Evolutionary conservation across 2,888 invertebrate species (phyloP).

Genomic region (Hydriomena furcata): DNA sequence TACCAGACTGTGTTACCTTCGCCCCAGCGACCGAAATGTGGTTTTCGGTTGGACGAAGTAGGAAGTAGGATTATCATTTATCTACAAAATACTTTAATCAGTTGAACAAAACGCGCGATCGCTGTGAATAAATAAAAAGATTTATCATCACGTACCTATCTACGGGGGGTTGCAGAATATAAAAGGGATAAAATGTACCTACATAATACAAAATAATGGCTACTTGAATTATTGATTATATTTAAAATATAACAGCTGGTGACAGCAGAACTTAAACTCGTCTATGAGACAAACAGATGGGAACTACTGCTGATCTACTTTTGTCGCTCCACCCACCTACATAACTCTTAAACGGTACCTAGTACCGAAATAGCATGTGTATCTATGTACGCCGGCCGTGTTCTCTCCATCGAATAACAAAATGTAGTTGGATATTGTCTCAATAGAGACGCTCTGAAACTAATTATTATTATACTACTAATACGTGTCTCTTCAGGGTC

Average conservation of each 20-base stretch:
- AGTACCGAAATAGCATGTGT: conserved; percentile 19
- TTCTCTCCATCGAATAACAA: not conserved
- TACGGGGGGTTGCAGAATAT: not conserved
- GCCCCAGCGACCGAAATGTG: too few species aligned
- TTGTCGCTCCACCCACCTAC: conserved; percentile 19
- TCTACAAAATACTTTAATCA: not conserved
- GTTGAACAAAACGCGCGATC: not conserved
- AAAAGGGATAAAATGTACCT: too few species aligned
- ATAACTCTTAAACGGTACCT: conserved; percentile 18
- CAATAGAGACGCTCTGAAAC: not conserved
- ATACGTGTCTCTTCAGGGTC: too few species aligned
- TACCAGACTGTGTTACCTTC: too few species aligned
- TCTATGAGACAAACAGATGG: not conserved
- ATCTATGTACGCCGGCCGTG: not conserved
- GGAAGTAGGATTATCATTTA: too few species aligned
- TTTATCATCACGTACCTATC: not conserved
- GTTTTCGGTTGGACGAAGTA: too few species aligned
- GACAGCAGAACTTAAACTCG: not conserved
- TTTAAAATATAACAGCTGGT: not conserved
- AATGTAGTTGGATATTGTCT: not conserved
- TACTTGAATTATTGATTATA: too few species aligned
- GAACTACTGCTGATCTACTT: conserved; percentile 15
- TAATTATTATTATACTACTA: too few species aligned
- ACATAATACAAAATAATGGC: too few species aligned
- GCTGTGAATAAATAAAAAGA: not conserved